phyloP scores from a whole-genome alignment of 2,888 invertebrate genomes.

The Stegophylla sp. region DNA sequence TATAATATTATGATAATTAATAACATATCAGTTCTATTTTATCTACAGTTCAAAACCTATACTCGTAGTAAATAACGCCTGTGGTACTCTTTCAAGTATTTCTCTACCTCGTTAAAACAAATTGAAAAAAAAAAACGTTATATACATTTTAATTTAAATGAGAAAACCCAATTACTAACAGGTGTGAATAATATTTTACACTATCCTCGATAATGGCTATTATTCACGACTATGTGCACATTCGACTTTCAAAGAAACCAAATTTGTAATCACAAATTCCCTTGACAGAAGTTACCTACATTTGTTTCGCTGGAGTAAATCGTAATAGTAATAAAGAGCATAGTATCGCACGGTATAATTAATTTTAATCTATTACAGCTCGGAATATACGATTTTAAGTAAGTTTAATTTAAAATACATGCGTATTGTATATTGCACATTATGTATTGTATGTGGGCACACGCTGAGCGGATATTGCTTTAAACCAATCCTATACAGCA shows the following conservation, averaged over 20 bases:
- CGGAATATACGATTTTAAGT: constrained; percentile 1
- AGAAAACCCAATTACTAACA: too few species aligned
- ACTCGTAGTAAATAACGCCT: background rate
- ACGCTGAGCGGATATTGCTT: too few species aligned
- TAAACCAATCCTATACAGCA: background rate
- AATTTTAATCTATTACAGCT: background rate
- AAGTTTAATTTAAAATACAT: background rate
- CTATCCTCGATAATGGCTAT: too few species aligned
- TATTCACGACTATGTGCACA: too few species aligned
- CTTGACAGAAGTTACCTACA: background rate
- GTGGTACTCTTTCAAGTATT: background rate
- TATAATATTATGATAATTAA: background rate
- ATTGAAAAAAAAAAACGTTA: background rate
- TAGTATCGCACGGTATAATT: background rate
- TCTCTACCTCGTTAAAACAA: background rate
- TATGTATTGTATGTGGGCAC: too few species aligned
- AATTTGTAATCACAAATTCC: constrained; percentile 4
- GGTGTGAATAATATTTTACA: too few species aligned
- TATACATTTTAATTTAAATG: background rate
- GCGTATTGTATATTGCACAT: background rate
- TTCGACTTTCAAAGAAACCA: background rate
- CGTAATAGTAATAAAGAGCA: background rate
- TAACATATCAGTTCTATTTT: background rate
- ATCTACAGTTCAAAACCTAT: background rate
- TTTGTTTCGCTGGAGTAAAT: background rate